phyloP scores from a whole-genome alignment of 2,113 vertebrate genomes.

The Rhea pennata region DNA sequence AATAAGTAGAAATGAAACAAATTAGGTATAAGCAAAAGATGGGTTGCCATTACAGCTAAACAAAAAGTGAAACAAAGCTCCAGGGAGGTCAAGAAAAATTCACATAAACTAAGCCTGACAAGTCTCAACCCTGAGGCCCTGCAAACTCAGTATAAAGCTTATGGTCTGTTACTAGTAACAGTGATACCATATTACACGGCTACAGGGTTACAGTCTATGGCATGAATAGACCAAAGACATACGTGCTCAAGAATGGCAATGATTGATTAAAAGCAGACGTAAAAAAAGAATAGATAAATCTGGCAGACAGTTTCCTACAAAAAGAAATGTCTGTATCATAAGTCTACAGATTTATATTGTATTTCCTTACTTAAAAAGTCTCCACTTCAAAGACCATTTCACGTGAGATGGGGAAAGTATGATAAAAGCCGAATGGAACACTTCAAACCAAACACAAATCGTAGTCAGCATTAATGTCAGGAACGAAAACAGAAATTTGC shows the following conservation, averaged over 20 bases:
- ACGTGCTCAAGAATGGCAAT: background rate
- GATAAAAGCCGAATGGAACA: background rate
- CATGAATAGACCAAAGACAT: background rate
- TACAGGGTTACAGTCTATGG: background rate
- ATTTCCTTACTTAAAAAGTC: background rate
- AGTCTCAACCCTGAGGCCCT: background rate
- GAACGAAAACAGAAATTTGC: background rate
- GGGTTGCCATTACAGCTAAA: background rate
- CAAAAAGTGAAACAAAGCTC: background rate
- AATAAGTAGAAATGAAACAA: background rate
- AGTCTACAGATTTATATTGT: background rate
- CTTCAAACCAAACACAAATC: background rate
- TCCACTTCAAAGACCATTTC: background rate
- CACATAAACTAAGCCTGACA: background rate
- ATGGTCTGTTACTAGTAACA: background rate
- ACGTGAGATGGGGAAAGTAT: background rate
- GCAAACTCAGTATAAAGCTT: background rate
- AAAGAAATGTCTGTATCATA: background rate
- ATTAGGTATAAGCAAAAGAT: background rate
- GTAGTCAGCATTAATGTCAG: background rate
- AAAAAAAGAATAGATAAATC: background rate
- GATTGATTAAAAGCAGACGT: background rate
- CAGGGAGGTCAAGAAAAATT: background rate
- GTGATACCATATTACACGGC: background rate
- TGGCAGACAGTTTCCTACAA: background rate